Evolutionary conservation across 2,113 vertebrate genomes (phyloP).

Genomic region (Ammospiza nelsoni): DNA sequence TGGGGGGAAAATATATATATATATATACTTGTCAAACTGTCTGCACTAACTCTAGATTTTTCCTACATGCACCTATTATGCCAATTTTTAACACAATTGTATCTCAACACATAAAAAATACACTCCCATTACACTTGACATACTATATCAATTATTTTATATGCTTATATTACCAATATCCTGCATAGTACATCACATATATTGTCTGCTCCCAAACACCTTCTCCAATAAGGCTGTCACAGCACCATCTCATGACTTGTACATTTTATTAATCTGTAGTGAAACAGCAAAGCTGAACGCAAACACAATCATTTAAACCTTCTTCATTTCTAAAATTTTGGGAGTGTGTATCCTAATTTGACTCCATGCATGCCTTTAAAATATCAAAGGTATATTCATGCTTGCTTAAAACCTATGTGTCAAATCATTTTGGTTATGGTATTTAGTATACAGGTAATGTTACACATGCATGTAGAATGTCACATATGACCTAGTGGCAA

Average conservation of each 20-base stretch:
- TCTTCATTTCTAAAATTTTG: not conserved
- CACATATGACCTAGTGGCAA: not conserved
- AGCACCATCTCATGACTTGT: not conserved
- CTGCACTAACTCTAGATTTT: not conserved
- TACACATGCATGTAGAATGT: not conserved
- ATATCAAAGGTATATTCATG: not conserved
- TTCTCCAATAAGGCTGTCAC: not conserved
- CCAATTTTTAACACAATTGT: not conserved
- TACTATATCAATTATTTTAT: not conserved
- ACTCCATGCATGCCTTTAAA: not conserved
- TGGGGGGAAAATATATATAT: not conserved
- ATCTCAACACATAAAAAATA: not conserved
- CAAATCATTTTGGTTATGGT: not conserved
- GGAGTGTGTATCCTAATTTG: not conserved
- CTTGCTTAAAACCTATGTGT: not conserved
- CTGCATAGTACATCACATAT: not conserved
- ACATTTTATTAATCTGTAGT: not conserved
- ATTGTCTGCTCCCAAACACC: not conserved
- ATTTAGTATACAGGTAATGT: not conserved
- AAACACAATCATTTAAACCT: not conserved
- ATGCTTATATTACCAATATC: not conserved
- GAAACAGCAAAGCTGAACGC: not conserved
- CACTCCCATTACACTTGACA: not conserved
- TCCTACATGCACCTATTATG: not conserved
- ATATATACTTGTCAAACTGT: not conserved